Conservation (phyloP, 2,113 vertebrate genomes). For the Heliornis fulica region DNA sequence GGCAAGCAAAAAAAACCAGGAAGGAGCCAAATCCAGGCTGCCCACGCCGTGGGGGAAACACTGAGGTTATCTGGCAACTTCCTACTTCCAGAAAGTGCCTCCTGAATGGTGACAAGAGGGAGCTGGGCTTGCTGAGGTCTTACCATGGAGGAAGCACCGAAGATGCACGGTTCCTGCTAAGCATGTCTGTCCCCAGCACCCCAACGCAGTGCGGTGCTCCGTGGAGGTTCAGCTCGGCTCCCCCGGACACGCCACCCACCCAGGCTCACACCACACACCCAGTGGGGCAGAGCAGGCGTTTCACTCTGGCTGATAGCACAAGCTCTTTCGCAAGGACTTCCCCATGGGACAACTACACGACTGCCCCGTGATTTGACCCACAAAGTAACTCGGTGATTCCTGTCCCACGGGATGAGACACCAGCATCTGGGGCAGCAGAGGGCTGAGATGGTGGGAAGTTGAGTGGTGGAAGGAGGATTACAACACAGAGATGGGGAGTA, state of each 20-base stretch:
- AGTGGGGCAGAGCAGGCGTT: background rate
- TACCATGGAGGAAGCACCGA: background rate
- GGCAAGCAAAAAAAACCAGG: background rate
- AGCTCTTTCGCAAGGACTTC: background rate
- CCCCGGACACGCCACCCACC: background rate
- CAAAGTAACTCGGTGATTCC: background rate
- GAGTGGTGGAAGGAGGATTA: background rate
- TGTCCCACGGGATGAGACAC: background rate
- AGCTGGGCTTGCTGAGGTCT: background rate
- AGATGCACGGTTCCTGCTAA: background rate
- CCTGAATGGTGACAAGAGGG: background rate
- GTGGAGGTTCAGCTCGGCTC: background rate
- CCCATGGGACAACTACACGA: background rate
- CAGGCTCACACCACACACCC: background rate
- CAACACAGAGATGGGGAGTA: background rate
- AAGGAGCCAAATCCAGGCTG: background rate
- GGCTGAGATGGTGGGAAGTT: background rate
- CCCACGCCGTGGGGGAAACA: background rate
- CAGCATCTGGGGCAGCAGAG: background rate
- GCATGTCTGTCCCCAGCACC: fast-evolving
- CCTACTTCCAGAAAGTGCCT: background rate
- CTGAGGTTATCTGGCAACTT: background rate
- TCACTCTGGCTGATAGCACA: background rate
- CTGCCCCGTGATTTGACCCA: background rate
- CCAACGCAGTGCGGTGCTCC: background rate